These are phyloP conservation scores for Panzeria rudis DNA, from an alignment of 2,888 invertebrate species.

Conservation along the genomic window DNA sequence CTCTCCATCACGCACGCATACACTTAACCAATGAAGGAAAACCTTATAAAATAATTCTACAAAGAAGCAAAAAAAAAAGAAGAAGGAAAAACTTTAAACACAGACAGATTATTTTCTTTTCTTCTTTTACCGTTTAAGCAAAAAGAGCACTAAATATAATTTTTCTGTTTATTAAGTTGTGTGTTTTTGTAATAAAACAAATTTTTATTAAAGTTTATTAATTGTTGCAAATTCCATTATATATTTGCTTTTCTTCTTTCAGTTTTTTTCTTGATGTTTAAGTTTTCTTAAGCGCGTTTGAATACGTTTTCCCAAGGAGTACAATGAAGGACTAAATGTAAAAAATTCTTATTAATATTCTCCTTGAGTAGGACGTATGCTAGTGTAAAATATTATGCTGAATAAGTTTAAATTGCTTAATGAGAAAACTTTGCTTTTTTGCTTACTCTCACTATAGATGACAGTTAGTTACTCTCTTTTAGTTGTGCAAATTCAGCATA, in stretches of 20 bases:
- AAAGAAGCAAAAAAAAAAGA: slow-evolving; percentile 18
- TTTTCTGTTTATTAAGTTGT: background rate
- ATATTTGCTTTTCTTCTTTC: slow-evolving; percentile 14
- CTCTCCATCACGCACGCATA: slow-evolving; percentile 44
- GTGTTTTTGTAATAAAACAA: background rate
- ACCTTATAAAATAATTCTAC: slow-evolving; percentile 1
- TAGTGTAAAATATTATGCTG: slow-evolving; percentile 20
- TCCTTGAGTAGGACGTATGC: slow-evolving; percentile 55
- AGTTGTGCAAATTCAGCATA: slow-evolving; percentile 35
- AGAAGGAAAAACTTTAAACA: slow-evolving; percentile 19
- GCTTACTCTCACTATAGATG: background rate
- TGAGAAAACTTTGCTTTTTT: background rate
- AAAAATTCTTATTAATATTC: slow-evolving; percentile 52
- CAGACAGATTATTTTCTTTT: slow-evolving; percentile 7
- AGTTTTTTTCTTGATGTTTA: background rate
- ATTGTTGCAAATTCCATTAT: slow-evolving; percentile 22
- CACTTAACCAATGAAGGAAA: slow-evolving; percentile 24
- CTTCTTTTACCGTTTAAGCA: slow-evolving; percentile 23
- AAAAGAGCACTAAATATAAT: background rate
- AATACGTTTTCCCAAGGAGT: slow-evolving; percentile 77
- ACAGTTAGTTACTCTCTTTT: slow-evolving; percentile 3
- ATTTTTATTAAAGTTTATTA: slow-evolving; percentile 31
- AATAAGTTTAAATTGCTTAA: slow-evolving; percentile 45
- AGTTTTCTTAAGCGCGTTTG: slow-evolving; percentile 61
- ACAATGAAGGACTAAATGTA: slow-evolving; percentile 75